Evolutionary conservation across 2,113 vertebrate genomes (phyloP).

Genomic region (Mirounga angustirostris): DNA sequence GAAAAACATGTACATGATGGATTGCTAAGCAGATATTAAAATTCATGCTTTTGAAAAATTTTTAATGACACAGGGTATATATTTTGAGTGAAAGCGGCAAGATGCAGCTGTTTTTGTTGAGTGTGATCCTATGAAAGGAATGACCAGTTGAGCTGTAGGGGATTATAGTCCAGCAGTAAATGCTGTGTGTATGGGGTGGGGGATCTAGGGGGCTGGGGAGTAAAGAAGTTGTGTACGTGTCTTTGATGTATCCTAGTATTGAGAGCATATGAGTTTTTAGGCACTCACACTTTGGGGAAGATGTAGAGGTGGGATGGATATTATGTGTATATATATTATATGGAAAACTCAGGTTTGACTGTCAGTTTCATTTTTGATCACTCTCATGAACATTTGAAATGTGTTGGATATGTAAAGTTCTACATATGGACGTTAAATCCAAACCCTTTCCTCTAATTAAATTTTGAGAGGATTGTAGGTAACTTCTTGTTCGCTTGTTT

Average conservation of each 20-base stretch:
- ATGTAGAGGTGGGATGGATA: not conserved
- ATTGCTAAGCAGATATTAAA: constrained; percentile 13
- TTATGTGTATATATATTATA: not conserved
- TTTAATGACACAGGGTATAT: not conserved
- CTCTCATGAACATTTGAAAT: not conserved
- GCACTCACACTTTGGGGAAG: not conserved
- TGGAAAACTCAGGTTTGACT: not conserved
- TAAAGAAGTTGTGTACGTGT: not conserved
- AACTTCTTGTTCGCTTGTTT: not conserved
- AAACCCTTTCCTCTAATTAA: not conserved
- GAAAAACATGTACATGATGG: not conserved
- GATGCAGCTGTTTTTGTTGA: not conserved
- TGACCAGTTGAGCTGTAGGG: not conserved
- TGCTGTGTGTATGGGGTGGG: not conserved
- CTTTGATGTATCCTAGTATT: not conserved
- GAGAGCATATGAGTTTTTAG: not conserved
- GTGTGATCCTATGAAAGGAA: not conserved
- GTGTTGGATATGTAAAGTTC: not conserved
- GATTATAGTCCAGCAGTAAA: not conserved
- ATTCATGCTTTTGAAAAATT: not conserved
- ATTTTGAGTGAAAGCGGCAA: not conserved
- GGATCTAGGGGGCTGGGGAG: not conserved
- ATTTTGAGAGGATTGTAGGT: not conserved
- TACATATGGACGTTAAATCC: not conserved
- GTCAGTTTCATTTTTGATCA: not conserved